phyloP scores from a whole-genome alignment of 2,113 vertebrate genomes.

The zebrafish (Danio rerio) region DNA sequence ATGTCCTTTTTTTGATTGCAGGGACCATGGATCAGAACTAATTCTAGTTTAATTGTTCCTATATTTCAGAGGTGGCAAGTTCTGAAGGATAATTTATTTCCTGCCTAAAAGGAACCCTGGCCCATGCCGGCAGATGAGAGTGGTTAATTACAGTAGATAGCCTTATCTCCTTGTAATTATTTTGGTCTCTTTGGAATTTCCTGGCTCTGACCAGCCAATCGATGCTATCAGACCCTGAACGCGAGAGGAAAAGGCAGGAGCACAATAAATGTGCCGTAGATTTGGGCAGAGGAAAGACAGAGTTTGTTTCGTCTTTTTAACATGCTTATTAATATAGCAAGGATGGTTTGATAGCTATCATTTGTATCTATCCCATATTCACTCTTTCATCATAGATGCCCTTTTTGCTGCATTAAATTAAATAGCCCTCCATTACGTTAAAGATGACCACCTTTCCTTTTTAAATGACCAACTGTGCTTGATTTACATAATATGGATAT shows the following conservation, averaged over 20 bases:
- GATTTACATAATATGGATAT: constrained; percentile 41
- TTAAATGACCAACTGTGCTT: constrained; percentile 42
- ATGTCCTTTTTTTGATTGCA: constrained; percentile 82
- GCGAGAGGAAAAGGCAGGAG: constrained; percentile 52
- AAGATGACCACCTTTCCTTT: constrained; percentile 44
- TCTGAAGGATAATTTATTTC: constrained; percentile 86
- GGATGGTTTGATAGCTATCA: constrained; percentile 44
- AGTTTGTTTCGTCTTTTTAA: constrained; percentile 31
- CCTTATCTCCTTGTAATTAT: constrained; percentile 81
- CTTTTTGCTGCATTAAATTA: constrained; percentile 24
- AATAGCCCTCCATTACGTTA: constrained; percentile 42
- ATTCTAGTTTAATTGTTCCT: constrained; percentile 92
- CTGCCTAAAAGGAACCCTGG: constrained; percentile 70
- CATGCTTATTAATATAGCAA: constrained; percentile 39
- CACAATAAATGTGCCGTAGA: constrained; percentile 57
- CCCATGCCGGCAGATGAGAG: constrained; percentile 67
- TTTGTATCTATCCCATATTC: constrained; percentile 38
- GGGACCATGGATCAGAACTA: constrained; percentile 87
- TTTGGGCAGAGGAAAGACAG: constrained; percentile 52
- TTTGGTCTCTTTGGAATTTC: constrained; percentile 68
- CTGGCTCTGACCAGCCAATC: constrained; percentile 73
- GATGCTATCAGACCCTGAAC: constrained; percentile 67
- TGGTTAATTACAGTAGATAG: constrained; percentile 85
- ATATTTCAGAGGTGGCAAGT: constrained; percentile 83
- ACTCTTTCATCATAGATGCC: constrained; percentile 35